Base-by-base conservation (phyloP, 2,113 vertebrate species). In the Stigmatopora argus region DNA sequence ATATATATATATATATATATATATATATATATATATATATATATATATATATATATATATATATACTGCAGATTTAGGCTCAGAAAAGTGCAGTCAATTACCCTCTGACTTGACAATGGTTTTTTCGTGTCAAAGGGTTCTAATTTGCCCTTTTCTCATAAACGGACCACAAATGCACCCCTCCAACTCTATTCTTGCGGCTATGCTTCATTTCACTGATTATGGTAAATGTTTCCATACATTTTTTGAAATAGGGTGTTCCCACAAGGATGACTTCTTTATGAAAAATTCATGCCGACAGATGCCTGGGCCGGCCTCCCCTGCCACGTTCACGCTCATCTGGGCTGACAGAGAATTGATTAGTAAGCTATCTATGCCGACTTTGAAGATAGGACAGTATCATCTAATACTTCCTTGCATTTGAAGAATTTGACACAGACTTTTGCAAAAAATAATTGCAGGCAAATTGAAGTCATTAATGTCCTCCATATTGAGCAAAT, bases 231-330 rank as follows among this genome's bases (percentile, higher is more conserved):
- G 78, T 90, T 89, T 89, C 26, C 71, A 90, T 81, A 76, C 67
- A 69, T 69, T 80, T 69, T 80, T 81, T 69, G 70, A 81, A 79
- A 73, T 18, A 51, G 71, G 53, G 52, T 75, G 66, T 67, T 56
- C 80, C 78, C 81, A 68, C 72, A 55, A 79, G 80, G 77, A 77
- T 46, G 68, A 67, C 80, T 61, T 81, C 74, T 44, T 74, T 62
- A 85, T 89, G 72, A 87, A 89, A 89, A 62, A 90, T 88, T 61
- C 55, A 90, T 86, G 58, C 60, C 10, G 60, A 78, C 88, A 90
- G 86, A 89, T 90, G 88, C 88, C 77, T 80, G 66, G 63, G 77
- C 81, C 76, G 78, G 81, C 79, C 79, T 83, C 73, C 71, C 70
- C 77, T 73, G 62, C 77, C 73, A 73, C 65, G 47, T 56, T 61